Conservation (phyloP, 2,888 invertebrate species). For the Cristatella mucedo region DNA sequence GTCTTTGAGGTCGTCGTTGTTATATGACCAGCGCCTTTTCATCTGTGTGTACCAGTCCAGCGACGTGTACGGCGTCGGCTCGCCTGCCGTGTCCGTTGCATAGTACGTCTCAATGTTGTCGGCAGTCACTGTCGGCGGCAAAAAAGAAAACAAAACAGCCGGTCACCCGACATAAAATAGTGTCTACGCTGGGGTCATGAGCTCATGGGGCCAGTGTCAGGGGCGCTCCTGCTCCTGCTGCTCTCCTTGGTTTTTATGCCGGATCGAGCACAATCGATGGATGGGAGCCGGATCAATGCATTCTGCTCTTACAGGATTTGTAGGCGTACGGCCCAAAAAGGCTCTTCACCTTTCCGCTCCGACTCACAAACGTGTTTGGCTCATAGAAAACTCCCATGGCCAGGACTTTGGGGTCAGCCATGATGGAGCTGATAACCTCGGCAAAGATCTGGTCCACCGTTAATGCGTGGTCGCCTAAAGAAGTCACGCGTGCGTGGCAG, state of each 20-base stretch:
- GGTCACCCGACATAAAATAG: no score
- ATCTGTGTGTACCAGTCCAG: constrained; percentile 65
- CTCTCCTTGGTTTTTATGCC: no score
- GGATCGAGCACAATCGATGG: no score
- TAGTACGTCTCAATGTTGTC: constrained; percentile 12
- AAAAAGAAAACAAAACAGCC: no score
- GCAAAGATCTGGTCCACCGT: constrained; percentile 92
- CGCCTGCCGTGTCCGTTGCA: constrained; percentile 18
- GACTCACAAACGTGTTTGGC: constrained; percentile 86
- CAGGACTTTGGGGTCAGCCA: constrained; percentile 81
- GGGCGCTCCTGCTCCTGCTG: no score
- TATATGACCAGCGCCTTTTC: constrained; percentile 77
- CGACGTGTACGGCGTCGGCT: constrained; percentile 53
- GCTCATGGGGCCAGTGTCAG: no score
- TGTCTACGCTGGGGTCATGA: no score
- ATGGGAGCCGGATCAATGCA: no score
- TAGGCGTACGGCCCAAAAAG: constrained; percentile 25
- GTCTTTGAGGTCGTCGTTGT: constrained; percentile 58
- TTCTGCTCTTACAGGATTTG: constrained; percentile 7
- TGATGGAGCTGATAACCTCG: constrained; percentile 72
- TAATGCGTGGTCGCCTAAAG: constrained; percentile 66
- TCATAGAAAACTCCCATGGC: constrained; percentile 81
- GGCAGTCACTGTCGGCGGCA: no score
- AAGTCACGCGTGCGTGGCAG: no score
- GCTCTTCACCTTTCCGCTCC: no score